Conservation (phyloP, 2,113 vertebrate species). For the Excalfactoria chinensis region DNA sequence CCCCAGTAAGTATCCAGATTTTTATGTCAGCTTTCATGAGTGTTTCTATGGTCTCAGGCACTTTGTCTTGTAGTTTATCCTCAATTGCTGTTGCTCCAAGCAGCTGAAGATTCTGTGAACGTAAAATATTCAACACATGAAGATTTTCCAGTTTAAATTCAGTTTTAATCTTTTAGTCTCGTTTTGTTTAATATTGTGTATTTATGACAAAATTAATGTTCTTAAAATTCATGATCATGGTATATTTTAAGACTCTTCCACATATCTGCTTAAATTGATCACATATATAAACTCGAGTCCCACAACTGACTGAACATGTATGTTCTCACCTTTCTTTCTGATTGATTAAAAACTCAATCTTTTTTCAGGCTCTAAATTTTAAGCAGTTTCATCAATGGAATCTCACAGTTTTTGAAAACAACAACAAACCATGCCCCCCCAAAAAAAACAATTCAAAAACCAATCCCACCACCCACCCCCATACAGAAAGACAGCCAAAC, state of each 20-base stretch:
- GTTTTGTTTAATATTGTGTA: neutral
- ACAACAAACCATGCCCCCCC: no score
- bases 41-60: conserved; percentile 97
- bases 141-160: neutral
- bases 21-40: conserved; percentile 98
- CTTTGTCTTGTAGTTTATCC: conserved; percentile 96
- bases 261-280: neutral
- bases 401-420: neutral
- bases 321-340: neutral
- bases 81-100: conserved; percentile 98
- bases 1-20: conserved; percentile 98
- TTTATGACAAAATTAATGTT: neutral
- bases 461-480: no score
- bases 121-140: neutral
- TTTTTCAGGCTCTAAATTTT: neutral
- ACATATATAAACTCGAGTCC: neutral
- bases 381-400: neutral
- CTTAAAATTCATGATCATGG: neutral
- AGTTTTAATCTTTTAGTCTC: neutral
- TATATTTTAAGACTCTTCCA: neutral
- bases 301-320: neutral
- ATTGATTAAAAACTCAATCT: neutral
- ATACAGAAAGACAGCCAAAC: neutral
- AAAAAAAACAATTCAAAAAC: no score
- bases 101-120: conserved; percentile 91